These are phyloP conservation scores for Palythoa grandiflora DNA, from an alignment of 92 coral and sea anemone species.

Conservation along the genomic window DNA sequence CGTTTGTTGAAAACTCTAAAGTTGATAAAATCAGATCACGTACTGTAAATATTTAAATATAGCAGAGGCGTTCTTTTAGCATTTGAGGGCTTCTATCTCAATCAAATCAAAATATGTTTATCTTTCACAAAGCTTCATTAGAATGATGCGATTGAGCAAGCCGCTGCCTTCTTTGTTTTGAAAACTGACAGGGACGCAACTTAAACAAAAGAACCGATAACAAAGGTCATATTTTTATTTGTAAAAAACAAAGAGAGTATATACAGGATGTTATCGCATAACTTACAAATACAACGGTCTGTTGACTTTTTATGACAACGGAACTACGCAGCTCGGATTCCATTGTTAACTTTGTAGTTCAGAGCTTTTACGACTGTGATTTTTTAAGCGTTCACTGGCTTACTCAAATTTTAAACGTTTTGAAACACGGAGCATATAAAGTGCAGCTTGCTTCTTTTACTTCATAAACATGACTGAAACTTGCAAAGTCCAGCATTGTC, in stretches of 20 bases:
- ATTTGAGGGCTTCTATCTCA: neutral
- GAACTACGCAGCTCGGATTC: neutral
- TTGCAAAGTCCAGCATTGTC: too few species aligned
- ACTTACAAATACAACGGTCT: neutral
- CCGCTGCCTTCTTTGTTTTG: constrained; percentile 30
- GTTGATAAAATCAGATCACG: constrained; percentile 45
- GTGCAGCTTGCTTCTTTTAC: too few species aligned
- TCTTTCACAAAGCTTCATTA: constrained; percentile 3
- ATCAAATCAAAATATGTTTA: constrained; percentile 31
- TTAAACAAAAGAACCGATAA: constrained; percentile 18
- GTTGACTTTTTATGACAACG: neutral
- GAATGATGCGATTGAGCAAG: constrained; percentile 10
- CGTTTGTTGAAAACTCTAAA: constrained; percentile 5
- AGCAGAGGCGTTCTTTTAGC: constrained; percentile 4
- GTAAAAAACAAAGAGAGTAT: neutral
- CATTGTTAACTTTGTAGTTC: too few species aligned
- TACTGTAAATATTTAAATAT: constrained; percentile 28
- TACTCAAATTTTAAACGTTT: too few species aligned
- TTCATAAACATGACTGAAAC: too few species aligned
- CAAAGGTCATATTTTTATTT: constrained; percentile 11
- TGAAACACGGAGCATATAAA: too few species aligned
- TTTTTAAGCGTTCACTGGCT: too few species aligned
- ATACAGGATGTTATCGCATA: neutral
- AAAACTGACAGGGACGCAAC: constrained; percentile 14
- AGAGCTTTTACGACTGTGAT: too few species aligned